A percentile compares a stretch with the other conserved stretches of the same genome.
Evolutionary conservation across 2,113 vertebrate genomes (phyloP).

Genomic region (Carettochelys insculpta): DNA sequence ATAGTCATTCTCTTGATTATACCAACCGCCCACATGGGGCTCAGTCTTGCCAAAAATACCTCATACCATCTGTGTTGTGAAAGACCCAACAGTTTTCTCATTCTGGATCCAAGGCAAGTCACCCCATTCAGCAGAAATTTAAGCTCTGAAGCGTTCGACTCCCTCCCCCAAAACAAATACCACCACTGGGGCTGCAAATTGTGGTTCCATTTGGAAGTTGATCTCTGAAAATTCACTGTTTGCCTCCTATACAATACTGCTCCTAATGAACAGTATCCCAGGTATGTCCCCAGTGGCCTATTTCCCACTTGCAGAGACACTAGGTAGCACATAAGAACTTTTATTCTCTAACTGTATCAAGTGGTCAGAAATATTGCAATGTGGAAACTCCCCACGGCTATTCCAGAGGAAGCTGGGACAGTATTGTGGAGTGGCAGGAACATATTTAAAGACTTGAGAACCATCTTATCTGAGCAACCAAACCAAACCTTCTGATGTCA

Average conservation of each 20-base stretch:
- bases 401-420: neutral
- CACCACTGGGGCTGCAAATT: neutral
- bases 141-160: neutral
- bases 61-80: neutral
- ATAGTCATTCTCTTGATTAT: conserved; percentile 1
- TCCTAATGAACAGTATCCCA: neutral
- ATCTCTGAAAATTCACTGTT: neutral
- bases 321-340: neutral
- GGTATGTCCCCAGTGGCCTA: neutral
- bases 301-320: neutral
- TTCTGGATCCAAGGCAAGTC: neutral
- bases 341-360: neutral
- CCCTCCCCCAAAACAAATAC: neutral
- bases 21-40: neutral
- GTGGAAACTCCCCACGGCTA: neutral
- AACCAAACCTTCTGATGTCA: neutral
- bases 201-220: neutral
- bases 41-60: neutral
- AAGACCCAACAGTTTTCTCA: conserved; percentile 4
- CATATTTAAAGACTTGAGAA: neutral
- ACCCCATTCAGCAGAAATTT: neutral
- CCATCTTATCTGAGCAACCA: neutral
- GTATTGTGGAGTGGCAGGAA: neutral
- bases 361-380: neutral
- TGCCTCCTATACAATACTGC: neutral